phyloP scores from a whole-genome alignment of 2,888 invertebrate species.

The Sipha maydis region DNA sequence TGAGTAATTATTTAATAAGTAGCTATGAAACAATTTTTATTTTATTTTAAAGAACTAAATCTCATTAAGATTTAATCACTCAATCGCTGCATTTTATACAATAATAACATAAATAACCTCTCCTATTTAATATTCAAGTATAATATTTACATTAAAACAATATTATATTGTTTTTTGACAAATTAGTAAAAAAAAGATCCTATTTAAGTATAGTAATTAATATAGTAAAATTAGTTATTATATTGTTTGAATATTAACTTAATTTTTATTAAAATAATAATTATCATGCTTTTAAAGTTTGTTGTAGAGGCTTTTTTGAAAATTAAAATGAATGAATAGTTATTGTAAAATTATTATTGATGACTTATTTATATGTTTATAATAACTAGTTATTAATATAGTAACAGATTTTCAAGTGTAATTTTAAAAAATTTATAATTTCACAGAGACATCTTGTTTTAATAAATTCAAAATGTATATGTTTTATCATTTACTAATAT shows the following conservation, averaged over 20 bases:
- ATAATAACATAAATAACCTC: neutral
- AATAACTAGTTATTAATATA: neutral
- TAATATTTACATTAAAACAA: slow-evolving; percentile 12
- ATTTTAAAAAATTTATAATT: neutral
- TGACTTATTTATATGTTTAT: neutral
- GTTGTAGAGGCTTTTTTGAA: neutral
- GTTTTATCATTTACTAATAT: neutral
- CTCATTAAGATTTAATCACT: neutral
- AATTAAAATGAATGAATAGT: neutral
- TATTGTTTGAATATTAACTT: neutral
- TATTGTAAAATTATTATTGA: neutral
- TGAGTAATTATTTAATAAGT: neutral
- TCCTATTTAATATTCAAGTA: neutral
- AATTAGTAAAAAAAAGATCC: too few species aligned
- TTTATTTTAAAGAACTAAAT: neutral
- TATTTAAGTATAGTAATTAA: neutral
- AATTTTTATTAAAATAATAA: neutral
- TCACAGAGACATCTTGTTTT: neutral
- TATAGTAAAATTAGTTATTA: neutral
- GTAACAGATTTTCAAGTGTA: neutral
- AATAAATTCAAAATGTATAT: neutral
- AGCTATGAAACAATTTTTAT: neutral
- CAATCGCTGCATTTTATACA: neutral
- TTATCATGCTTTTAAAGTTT: slow-evolving; percentile 24
- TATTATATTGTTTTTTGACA: too few species aligned